Evolutionary conservation across 2,888 invertebrate species (phyloP), one percentile per base, ranked within the genome.

Genomic region (Dusona sp.): DNA sequence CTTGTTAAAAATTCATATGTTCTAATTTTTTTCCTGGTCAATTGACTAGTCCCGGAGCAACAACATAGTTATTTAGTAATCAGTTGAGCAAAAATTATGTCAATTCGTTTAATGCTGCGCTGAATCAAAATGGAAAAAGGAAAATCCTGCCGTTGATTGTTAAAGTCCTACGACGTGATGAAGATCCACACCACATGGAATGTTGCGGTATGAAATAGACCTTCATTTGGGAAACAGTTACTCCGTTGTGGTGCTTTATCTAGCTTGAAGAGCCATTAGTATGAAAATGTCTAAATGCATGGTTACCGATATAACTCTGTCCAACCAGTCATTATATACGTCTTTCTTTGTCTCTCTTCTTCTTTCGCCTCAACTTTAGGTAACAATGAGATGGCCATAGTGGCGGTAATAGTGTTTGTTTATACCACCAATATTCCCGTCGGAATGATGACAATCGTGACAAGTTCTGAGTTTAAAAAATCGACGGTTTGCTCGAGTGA

Each of bases 361-460:
- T 51, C 33, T 48, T 22, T 70, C 45, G 25, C 42, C 38, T n/a
- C 61, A 45, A 25, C 42, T 67, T 67, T 72, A 42, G 61, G 45
- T 54, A 64, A 67, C 54, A 81, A 83, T 57, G 75, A 74, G 42
- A 77, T 57, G 48, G 74, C 45, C 51, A 67, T 67, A 51, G 79
- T 79, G 68, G 81, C 48, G 61, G 36, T 70, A 57, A 25, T 51
- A 38, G 72, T 57, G 68, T 79, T 74, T 74, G 68, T 54, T 57
- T 16, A 48, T 67, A 45, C 74, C 64, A 82, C 72, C 72, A 72
- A 82, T 84, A 65, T 45, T 42, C 67, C 64, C 70, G 79, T 77
- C 51, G 78, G 79, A 77, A 85, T 92, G 93, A 93, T 93, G 90
- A 87, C 91, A 92, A 91, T 94, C 94, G 94, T 94, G 94, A 94